Conservation (phyloP, 2,888 invertebrate species). For the Euzophera pinguis region DNA sequence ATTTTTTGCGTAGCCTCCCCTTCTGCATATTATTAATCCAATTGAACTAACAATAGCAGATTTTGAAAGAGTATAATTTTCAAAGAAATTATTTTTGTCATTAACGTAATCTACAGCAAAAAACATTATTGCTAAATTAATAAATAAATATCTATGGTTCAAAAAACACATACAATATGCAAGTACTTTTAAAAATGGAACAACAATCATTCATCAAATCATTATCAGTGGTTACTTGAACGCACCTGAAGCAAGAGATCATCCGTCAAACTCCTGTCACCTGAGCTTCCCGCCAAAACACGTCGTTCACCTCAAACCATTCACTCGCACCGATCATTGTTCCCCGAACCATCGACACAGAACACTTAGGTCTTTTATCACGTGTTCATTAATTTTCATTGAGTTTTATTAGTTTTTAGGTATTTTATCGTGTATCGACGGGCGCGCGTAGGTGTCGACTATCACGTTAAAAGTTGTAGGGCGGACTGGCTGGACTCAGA, state of each 20-base stretch:
- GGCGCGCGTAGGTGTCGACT: slow-evolving; percentile 60
- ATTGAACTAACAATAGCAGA: too few relatives aligned
- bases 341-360: slow-evolving; percentile 33
- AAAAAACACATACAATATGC: neutral
- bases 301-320: slow-evolving; percentile 47
- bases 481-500: slow-evolving; percentile 63
- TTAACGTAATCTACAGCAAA: too few relatives aligned
- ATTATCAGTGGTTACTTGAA: slow-evolving; percentile 53
- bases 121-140: too few relatives aligned
- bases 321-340: slow-evolving; percentile 53
- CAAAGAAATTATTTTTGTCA: too few relatives aligned
- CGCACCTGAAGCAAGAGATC: slow-evolving; percentile 73
- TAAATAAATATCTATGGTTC: too few relatives aligned
- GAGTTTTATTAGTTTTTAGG: slow-evolving; percentile 21
- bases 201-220: slow-evolving; percentile 25
- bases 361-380: slow-evolving; percentile 29
- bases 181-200: neutral
- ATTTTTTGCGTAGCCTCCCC: too few relatives aligned
- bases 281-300: slow-evolving; percentile 60
- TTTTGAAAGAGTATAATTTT: too few relatives aligned
- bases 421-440: slow-evolving; percentile 28
- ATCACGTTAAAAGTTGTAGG: slow-evolving; percentile 65
- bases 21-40: too few relatives aligned
- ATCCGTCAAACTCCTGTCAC: slow-evolving; percentile 62
- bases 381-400: neutral